Evolutionary conservation across 2,113 vertebrate genomes (phyloP).

Genomic region (Otolemur garnettii): DNA sequence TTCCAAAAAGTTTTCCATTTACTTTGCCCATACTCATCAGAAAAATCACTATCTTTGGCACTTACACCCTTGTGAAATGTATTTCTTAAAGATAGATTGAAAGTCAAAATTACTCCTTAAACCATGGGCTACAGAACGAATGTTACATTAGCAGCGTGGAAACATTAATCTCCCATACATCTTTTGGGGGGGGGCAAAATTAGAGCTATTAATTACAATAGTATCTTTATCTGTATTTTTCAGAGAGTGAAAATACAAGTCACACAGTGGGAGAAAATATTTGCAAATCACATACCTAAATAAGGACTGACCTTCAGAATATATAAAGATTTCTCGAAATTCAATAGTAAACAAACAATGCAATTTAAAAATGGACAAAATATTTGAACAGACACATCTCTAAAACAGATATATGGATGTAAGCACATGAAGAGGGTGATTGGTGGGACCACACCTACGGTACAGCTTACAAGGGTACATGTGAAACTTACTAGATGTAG

Average conservation of each 20-base stretch:
- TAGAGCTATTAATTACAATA: not conserved
- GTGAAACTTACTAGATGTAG: too few species aligned
- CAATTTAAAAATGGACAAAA: not conserved
- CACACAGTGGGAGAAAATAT: conserved; percentile 14
- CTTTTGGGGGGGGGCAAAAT: not conserved
- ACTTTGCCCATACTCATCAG: not conserved
- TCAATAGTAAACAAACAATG: not conserved
- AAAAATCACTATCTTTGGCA: not conserved
- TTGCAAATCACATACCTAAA: not conserved
- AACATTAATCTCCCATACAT: not conserved
- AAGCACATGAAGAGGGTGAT: not conserved
- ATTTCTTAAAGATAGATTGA: not conserved
- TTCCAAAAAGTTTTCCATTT: too few species aligned
- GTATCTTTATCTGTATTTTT: not conserved
- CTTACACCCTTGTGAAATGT: not conserved
- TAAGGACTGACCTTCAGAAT: too few species aligned
- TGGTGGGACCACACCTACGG: too few species aligned
- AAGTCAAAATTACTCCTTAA: not conserved
- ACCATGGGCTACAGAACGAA: not conserved
- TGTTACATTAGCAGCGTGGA: not conserved
- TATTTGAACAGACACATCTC: too few species aligned
- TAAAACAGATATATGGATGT: not conserved
- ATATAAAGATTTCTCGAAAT: conserved; percentile 7
- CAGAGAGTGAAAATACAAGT: not conserved
- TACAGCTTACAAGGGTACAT: too few species aligned